Base-by-base conservation (phyloP, 1,140 invertebrate genomes). In the Cotesia typhae region DNA sequence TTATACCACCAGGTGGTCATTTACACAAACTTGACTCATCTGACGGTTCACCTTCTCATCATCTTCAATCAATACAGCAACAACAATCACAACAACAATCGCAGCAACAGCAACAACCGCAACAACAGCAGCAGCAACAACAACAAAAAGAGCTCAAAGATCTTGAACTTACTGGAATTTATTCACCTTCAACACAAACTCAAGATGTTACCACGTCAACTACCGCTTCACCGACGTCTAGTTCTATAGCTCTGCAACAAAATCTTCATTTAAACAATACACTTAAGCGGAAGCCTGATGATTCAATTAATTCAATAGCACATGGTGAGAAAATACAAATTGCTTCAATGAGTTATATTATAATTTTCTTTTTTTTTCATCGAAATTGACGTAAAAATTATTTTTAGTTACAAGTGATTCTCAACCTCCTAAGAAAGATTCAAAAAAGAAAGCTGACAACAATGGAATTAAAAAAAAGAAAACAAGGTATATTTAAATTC, bases 401-500 rank as follows among this genome's bases (percentile, higher is more conserved):
- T 61, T 20, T 81, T 80, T 73, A 87, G 85, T 85, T 14, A 82
- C 77, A 60, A 87, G 78, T 38, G 87, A 88, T 55, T 76, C 80
- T 0, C 84, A 88, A 69, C 86, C 88, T 60, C 79, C 86, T 3
- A 94, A 92, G 83, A 93, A 93, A 76, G 91, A 92, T 71, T 91
- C 91, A 2, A 95, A 95, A 83, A 96, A 96, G 84, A 96, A 96
- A 83, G 90, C 89, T 74, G 94, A 94, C 76, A 94, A 94, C 77
- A 95, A 94, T 81, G 93, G 94, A 36, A 94, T 95, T 3, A 96
- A 96, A 80, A 96, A 97, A 85, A 97, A 97, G 85, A 96, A 97
- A 88, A 97, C 95, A 28, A 94, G 95, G 95, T 96, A 84, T 17
- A 47, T 66, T 17, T 41, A 4, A 66, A 38, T 17, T 17, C 12